phyloP scores from a whole-genome alignment of 2,113 vertebrate species.

The Peromyscus polionotus region DNA sequence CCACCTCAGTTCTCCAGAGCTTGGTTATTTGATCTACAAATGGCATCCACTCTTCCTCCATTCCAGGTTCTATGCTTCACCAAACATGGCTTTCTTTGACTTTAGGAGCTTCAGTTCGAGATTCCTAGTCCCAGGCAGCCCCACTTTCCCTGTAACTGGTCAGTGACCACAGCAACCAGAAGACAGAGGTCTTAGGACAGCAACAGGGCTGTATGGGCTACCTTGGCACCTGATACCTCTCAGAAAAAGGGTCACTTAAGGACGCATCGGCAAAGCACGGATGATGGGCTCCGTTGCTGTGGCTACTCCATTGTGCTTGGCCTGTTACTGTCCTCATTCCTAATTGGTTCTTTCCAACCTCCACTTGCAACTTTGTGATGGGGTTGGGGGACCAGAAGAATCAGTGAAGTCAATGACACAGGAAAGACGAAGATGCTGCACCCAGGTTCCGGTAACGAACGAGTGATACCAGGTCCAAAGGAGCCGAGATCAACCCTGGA shows the following conservation, averaged over 20 bases:
- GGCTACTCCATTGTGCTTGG: constrained; percentile 20
- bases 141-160: neutral
- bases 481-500: neutral
- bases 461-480: neutral
- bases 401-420: neutral
- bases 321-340: neutral
- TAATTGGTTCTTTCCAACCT: constrained; percentile 31
- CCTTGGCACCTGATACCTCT: constrained; percentile 39
- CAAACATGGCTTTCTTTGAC: neutral
- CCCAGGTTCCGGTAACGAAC: neutral
- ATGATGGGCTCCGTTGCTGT: constrained; percentile 48
- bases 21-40: neutral
- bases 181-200: neutral
- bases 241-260: constrained; percentile 70
- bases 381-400: too few species aligned
- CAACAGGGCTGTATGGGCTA: neutral
- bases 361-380: neutral
- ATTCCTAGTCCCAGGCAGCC: neutral
- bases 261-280: constrained; percentile 40
- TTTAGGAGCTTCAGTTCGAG: neutral
- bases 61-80: neutral
- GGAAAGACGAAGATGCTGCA: neutral
- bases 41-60: neutral
- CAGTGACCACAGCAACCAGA: neutral
- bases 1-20: neutral